Conservation (phyloP, 2,113 vertebrate species). For the Silurus asotus region DNA sequence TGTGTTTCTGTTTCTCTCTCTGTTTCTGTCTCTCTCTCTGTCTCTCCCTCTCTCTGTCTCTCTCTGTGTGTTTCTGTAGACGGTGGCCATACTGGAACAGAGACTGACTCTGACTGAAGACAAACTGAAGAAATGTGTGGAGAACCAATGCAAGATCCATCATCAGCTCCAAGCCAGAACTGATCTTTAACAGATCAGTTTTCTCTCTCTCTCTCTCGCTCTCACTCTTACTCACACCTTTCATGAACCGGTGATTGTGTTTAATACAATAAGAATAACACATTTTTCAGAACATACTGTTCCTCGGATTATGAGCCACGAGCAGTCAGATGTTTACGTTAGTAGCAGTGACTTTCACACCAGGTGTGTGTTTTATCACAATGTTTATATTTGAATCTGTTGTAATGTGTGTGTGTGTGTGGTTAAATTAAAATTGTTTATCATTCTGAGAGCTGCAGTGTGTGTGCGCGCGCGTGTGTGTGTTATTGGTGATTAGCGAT, state of each 20-base stretch:
- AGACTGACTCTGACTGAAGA: constrained; percentile 11
- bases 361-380: not conserved
- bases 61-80: not conserved
- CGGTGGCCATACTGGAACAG: constrained; percentile 18
- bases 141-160: constrained; percentile 3
- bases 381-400: not conserved
- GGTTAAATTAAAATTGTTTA: not conserved
- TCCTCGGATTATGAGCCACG: not conserved
- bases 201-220: not conserved
- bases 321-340: not conserved
- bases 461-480: not conserved
- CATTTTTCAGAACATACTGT: not conserved
- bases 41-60: not conserved
- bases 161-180: not conserved
- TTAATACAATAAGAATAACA: not conserved
- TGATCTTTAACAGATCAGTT: not conserved
- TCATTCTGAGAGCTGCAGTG: not conserved
- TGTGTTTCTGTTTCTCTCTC: no score
- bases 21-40: not conserved
- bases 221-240: not conserved
- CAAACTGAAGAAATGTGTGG: constrained; percentile 19
- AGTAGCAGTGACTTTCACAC: not conserved
- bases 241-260: not conserved
- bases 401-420: not conserved
- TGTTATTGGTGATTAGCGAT: not conserved